Evolutionary conservation across 2,888 invertebrate species (phyloP), one percentile per base, ranked within the genome.

Genomic region (Tetragnatha montana): DNA sequence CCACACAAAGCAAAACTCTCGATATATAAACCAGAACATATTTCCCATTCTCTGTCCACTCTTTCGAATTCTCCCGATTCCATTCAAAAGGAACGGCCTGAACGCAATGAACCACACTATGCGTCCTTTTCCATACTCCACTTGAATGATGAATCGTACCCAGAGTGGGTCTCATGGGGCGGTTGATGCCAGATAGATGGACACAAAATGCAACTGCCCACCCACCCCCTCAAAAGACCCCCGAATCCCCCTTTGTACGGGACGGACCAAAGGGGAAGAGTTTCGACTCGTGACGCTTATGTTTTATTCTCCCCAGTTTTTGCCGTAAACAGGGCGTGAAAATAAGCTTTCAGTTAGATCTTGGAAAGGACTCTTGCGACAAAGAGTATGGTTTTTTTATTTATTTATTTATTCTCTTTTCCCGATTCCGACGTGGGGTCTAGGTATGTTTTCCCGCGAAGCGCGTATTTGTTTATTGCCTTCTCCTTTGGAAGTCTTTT

Each of bases 101-200:
- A 78, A 84, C 68, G 84, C 76, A 84, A 84, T 68, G 76, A 76
- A 84, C 76, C 76, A 76, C 84, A 76, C 69, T 84, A 84, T 35
- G 35, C 35, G 76, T 81, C 81, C 49, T 6, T 22, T 22, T 21
- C 47, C 35, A 35, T 68, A 69, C 69, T 35, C 68, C 68, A 68
- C 78, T 22, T 71, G 75, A 81, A 81, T 87, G 87, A 87, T 87
- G 87, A 87, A 87, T 87, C 81, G 87, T 75, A 87, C 74, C 81
- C 68, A 68, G 35, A 81, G 87, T 69, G 74, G 81, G 68, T 87
- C 81, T 87, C 87, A 35, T 49, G 81, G 73, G 87, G 87, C 81
- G 81, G 73, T 81, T 87, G 81, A 81, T 69, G 87, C 70, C 81
- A 75, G 87, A 87, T 87, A 87, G 81, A 81, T 81, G 87, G 69